Conservation (phyloP, 2,888 invertebrate species). For the Patella depressa region DNA sequence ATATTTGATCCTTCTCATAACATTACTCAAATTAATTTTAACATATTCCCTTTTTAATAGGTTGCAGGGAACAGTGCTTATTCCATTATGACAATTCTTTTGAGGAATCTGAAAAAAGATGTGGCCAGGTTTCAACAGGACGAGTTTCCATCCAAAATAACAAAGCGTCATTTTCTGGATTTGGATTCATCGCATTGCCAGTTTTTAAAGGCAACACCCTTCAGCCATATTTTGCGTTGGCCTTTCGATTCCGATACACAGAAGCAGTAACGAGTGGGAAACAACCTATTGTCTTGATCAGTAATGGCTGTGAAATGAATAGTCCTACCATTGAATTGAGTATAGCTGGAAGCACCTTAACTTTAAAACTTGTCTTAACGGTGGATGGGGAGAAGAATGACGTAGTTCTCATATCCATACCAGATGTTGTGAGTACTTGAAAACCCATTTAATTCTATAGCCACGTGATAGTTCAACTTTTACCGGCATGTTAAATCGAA, state of each 20-base stretch:
- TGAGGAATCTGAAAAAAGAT: slow-evolving; percentile 11
- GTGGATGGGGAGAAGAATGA: background rate
- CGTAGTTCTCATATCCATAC: background rate
- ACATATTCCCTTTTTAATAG: background rate
- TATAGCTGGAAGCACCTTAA: background rate
- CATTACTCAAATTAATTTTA: too few species aligned
- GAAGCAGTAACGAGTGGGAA: background rate
- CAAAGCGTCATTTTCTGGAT: slow-evolving; percentile 17
- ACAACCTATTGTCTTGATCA: slow-evolving; percentile 9
- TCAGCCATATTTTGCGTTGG: slow-evolving; percentile 17
- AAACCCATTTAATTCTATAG: background rate
- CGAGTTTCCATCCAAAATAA: slow-evolving; percentile 13
- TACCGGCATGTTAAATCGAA: background rate
- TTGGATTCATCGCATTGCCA: slow-evolving; percentile 13
- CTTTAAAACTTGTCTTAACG: background rate
- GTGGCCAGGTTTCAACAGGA: slow-evolving; percentile 12
- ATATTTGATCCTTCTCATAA: too few species aligned
- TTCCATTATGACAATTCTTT: slow-evolving; percentile 22
- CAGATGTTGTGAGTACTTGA: background rate
- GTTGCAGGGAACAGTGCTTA: slow-evolving; percentile 16
- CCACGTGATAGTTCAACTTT: background rate
- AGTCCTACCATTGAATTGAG: slow-evolving; percentile 19
- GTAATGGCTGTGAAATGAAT: slow-evolving; percentile 16
- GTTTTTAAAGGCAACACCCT: slow-evolving; percentile 21
- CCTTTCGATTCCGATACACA: slow-evolving; percentile 16